Evolutionary conservation across 2,888 invertebrate species (phyloP).

Genomic region (Metellina segmentata): DNA sequence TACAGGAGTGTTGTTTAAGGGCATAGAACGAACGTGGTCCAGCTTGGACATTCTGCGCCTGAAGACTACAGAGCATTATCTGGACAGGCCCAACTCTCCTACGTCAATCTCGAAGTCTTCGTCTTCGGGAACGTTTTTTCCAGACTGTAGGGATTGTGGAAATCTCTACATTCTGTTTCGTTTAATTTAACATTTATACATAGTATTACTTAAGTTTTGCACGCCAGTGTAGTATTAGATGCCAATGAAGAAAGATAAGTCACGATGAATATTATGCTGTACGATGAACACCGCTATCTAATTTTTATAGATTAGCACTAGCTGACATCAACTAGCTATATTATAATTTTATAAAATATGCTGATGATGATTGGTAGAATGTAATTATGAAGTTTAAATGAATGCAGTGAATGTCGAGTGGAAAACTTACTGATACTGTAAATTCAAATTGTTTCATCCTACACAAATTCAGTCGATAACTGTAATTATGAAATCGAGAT

Average conservation of each 20-base stretch:
- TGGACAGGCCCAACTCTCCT: constrained; percentile 42
- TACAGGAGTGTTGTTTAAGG: constrained; percentile 30
- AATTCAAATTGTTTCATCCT: not conserved
- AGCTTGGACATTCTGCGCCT: constrained; percentile 83
- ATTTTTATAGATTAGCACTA: not conserved
- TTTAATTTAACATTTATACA: no score
- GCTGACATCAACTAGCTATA: not conserved
- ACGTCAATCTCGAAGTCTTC: constrained; percentile 37
- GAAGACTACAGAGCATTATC: constrained; percentile 82
- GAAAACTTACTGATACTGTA: not conserved
- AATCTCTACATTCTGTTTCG: no score
- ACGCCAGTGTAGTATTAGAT: no score
- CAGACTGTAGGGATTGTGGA: no score
- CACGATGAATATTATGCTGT: no score
- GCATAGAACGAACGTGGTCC: constrained; percentile 79
- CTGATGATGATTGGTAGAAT: not conserved
- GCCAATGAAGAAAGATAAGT: no score
- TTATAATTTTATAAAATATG: not conserved
- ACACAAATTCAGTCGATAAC: not conserved
- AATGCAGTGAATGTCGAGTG: not conserved
- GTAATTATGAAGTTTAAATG: not conserved
- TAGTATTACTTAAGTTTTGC: no score
- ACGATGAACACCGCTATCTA: no score
- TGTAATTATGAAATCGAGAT: not conserved
- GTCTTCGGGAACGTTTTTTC: constrained; percentile 4